These are phyloP conservation scores for Brachionus sp. DNA, from an alignment of 1,140 invertebrate genomes.

Conservation along the genomic window DNA sequence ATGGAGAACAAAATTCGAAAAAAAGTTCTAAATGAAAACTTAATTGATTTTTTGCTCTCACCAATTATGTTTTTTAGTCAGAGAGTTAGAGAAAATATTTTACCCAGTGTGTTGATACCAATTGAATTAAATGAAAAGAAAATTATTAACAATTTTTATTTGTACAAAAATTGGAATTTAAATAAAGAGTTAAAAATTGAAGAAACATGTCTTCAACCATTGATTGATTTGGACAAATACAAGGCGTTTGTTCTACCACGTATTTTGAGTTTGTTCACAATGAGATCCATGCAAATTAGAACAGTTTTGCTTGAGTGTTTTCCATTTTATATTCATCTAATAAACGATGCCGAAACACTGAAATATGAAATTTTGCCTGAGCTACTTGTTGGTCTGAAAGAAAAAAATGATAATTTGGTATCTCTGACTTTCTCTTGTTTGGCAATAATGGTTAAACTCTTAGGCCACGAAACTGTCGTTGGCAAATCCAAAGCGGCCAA, in stretches of 20 bases:
- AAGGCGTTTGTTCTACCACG: constrained; percentile 40
- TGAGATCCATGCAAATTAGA: constrained; percentile 2
- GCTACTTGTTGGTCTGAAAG: constrained; percentile 12
- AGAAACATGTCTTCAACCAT: not conserved
- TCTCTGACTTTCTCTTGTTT: constrained; percentile 16
- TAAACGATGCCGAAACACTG: constrained; percentile 14
- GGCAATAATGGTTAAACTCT: constrained; percentile 29
- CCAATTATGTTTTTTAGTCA: constrained; percentile 38
- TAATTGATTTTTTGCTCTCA: constrained; percentile 27
- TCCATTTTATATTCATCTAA: constrained; percentile 27
- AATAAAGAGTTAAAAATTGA: not conserved
- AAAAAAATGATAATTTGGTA: constrained; percentile 21
- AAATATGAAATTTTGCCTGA: constrained; percentile 42
- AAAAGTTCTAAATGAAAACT: constrained; percentile 33
- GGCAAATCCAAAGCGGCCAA: not conserved
- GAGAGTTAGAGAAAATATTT: not conserved
- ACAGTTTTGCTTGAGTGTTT: constrained; percentile 35
- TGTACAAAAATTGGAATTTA: constrained; percentile 24
- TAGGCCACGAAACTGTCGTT: constrained; percentile 11
- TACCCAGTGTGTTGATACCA: constrained; percentile 12
- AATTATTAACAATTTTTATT: constrained; percentile 4
- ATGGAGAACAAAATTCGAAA: not conserved
- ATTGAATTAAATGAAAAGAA: not conserved
- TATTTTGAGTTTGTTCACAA: constrained; percentile 24
- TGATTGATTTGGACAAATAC: constrained; percentile 22